Base-by-base conservation (phyloP, 2,888 invertebrate species). In the Tenthredo notha region DNA sequence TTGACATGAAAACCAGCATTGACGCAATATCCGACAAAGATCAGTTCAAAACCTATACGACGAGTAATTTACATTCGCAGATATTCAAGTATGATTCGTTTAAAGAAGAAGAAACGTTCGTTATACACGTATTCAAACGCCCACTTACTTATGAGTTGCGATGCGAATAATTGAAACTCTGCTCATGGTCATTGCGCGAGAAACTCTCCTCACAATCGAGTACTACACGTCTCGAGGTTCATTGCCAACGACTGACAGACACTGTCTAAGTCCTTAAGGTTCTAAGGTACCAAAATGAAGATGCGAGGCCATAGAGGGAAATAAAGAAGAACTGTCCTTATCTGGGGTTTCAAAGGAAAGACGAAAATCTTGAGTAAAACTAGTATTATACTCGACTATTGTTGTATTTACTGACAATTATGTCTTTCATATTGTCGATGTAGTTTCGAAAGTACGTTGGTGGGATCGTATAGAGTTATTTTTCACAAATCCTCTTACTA, bases 171-270 rank as follows among this genome's bases (percentile, higher is more conserved):
- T 77, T 50, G 40, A 77, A 77, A 33, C 77, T 12, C 21, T 21
- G 15, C 43, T 74, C 74, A 74, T 25, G 74, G 74, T 25, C 74
- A 74, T 12, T 15, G 29, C 40, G 21, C 43, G 21, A 74, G 43
- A 40, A 72, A 74, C 74, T 74, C n/a, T 25, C 74, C 29, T 77
- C 54, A n/a, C n/a, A 10, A 54, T 50, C 54, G 29, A 77, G 47
- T 54, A 54, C 50, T 33, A 25, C 67, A 67, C 43, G 74, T 74
- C 74, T 74, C 40, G 54, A 77, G 77, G 77, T 77, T 77, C 77
- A 77, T 77, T 77, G 77, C 54, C 77, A 77, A 54, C 54, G n/a
- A 33, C 47, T 7, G 54, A 33, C 50, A 29, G 18, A n/a, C 77
- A 29, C 2, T 18, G 67, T 67, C 67, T 54, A 50, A 77, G 29